Percentiles rank a stretch among this genome's conserved stretches.
phyloP scores from a whole-genome alignment of 2,888 invertebrate species.

The Thymelicus acteon region DNA sequence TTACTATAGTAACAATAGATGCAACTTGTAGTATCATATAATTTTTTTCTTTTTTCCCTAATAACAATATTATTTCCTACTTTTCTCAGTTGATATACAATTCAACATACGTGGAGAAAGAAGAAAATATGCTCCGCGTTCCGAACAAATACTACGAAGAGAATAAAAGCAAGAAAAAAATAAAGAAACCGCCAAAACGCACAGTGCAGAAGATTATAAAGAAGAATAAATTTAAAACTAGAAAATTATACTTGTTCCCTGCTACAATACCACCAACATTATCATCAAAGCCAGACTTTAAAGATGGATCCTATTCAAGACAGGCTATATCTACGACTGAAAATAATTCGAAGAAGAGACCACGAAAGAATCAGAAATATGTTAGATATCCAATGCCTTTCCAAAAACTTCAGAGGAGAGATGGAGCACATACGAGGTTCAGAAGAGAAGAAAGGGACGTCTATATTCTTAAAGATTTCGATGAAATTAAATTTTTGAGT shows the following conservation, averaged over 20 bases:
- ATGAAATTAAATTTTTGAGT: slow-evolving; percentile 65
- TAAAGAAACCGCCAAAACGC: slow-evolving; percentile 65
- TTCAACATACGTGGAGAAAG: slow-evolving; percentile 63
- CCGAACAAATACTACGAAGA: slow-evolving; percentile 58
- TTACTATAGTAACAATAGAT: too few relatives aligned
- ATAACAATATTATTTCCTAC: background rate
- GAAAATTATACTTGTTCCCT: slow-evolving; percentile 55
- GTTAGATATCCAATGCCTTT: slow-evolving; percentile 66
- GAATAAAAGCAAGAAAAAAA: slow-evolving; percentile 52
- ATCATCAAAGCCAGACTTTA: slow-evolving; percentile 43
- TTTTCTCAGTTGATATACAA: slow-evolving; percentile 49
- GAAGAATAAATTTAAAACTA: slow-evolving; percentile 59
- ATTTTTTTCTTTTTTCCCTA: background rate
- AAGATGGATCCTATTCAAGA: slow-evolving; percentile 44
- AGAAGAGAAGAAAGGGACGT: slow-evolving; percentile 56
- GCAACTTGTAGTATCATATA: too few relatives aligned
- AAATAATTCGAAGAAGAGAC: slow-evolving; percentile 54
- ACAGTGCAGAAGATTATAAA: slow-evolving; percentile 78
- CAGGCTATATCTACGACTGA: slow-evolving; percentile 53
- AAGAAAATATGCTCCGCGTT: slow-evolving; percentile 63
- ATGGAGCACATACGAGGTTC: slow-evolving; percentile 46
- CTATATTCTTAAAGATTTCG: slow-evolving; percentile 67
- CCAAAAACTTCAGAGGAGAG: slow-evolving; percentile 58
- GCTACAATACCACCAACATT: slow-evolving; percentile 51
- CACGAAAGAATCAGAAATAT: slow-evolving; percentile 54